Conservation (phyloP, 2,797 vertebrate species). For the Smutsia temminckii region DNA sequence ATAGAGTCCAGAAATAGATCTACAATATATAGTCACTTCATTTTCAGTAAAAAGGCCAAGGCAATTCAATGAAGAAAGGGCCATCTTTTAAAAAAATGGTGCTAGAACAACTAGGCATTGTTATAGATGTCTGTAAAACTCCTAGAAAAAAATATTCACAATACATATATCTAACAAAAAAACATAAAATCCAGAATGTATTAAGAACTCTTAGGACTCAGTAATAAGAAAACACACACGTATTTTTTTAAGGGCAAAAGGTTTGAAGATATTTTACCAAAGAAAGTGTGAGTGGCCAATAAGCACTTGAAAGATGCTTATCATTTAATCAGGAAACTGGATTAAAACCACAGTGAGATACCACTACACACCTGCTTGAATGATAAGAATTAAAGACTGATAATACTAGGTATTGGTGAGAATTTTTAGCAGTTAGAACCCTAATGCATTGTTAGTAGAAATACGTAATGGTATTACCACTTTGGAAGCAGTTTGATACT, state of each 20-base stretch:
- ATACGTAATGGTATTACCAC: not conserved
- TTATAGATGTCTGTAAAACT: not conserved
- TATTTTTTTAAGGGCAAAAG: not conserved
- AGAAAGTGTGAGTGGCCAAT: not conserved
- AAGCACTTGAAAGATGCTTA: not conserved
- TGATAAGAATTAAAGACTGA: conserved; percentile 10
- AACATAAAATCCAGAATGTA: not conserved
- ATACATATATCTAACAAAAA: not conserved
- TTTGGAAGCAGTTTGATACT: not conserved
- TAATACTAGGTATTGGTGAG: not conserved
- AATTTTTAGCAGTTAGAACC: not conserved
- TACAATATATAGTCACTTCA: not conserved
- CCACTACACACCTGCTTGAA: not conserved
- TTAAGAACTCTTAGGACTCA: not conserved
- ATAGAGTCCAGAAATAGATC: not conserved
- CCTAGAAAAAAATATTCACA: not conserved
- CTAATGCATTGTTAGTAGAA: not conserved
- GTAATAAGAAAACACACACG: not conserved
- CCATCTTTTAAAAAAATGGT: not conserved
- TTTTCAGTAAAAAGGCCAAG: conserved; percentile 22
- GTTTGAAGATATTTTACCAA: not conserved
- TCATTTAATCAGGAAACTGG: conserved; percentile 31
- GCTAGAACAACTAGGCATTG: not conserved
- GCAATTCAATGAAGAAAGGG: not conserved
- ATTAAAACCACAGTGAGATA: not conserved